Conservation (phyloP, 53 echinoderm and acorn worm species). For the Temnopleurus reevesii region DNA sequence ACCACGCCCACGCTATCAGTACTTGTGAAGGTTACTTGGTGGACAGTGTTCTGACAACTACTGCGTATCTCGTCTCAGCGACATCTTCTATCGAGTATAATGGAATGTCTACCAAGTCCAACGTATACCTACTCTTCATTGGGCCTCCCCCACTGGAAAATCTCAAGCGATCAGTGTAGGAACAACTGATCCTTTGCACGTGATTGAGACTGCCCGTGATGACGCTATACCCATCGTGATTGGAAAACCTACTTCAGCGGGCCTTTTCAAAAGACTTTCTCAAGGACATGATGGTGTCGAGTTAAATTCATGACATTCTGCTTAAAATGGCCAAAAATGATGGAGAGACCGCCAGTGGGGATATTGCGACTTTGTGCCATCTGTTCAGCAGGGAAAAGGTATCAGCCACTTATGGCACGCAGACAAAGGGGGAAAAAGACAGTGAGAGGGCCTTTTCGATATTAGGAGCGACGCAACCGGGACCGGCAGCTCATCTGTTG, state of each 20-base stretch:
- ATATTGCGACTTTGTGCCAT: neutral
- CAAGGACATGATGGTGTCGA: neutral
- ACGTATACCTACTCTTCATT: neutral
- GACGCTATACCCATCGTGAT: neutral
- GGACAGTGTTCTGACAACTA: neutral
- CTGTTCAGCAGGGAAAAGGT: neutral
- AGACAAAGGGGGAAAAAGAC: neutral
- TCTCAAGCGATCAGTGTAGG: slow-evolving; percentile 44
- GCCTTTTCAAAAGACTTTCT: neutral
- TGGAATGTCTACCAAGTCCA: neutral
- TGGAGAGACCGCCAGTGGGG: neutral
- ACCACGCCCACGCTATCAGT: neutral
- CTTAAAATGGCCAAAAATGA: neutral
- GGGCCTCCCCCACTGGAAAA: slow-evolving; percentile 49
- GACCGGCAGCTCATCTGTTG: slow-evolving; percentile 16
- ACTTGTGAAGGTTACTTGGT: neutral
- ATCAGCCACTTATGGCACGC: neutral
- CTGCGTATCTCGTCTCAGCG: neutral
- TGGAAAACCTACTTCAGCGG: neutral
- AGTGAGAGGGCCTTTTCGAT: neutral
- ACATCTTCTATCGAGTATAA: neutral
- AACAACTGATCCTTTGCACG: neutral
- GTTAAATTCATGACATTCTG: neutral
- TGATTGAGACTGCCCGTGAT: neutral
- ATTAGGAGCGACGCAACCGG: neutral